phyloP scores from a whole-genome alignment of 2,888 invertebrate species.

The Drosophila yooni region DNA sequence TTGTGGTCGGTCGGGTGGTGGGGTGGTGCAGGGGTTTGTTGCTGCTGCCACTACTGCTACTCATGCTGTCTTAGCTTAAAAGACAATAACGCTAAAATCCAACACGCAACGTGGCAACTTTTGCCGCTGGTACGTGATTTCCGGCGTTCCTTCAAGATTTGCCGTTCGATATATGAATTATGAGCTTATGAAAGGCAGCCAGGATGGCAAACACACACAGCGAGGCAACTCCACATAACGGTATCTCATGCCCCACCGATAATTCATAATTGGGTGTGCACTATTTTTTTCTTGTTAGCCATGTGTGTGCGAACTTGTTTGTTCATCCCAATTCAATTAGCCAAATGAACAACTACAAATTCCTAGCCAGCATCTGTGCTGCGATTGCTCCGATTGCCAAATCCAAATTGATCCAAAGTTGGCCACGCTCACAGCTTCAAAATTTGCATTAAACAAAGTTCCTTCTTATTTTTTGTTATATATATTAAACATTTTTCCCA shows the following conservation, averaged over 20 bases:
- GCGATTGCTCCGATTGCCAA: background rate
- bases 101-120: constrained; percentile 74
- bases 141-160: constrained; percentile 77
- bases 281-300: constrained; percentile 1
- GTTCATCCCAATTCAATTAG: constrained; percentile 72
- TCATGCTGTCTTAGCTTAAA: constrained; percentile 64
- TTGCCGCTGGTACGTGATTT: constrained; percentile 80
- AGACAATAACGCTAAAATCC: constrained; percentile 72
- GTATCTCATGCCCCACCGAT: constrained; percentile 51
- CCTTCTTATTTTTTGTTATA: too few species aligned
- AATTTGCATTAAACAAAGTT: background rate
- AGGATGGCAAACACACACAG: constrained; percentile 24
- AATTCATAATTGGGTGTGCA: constrained; percentile 56
- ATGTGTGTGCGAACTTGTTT: constrained; percentile 48
- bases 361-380: background rate
- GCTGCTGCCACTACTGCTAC: constrained; percentile 16
- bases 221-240: constrained; percentile 35
- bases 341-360: constrained; percentile 49
- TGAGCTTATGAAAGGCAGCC: constrained; percentile 50
- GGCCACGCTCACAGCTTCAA: background rate
- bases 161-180: constrained; percentile 73
- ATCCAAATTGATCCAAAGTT: background rate
- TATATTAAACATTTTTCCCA: too few species aligned
- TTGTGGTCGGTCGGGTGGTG: constrained; percentile 60
- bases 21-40: background rate